Evolutionary conservation across 1,140 invertebrate genomes (phyloP), one percentile per base, ranked within the genome.

Genomic region (Hylyphantes graminicola): DNA sequence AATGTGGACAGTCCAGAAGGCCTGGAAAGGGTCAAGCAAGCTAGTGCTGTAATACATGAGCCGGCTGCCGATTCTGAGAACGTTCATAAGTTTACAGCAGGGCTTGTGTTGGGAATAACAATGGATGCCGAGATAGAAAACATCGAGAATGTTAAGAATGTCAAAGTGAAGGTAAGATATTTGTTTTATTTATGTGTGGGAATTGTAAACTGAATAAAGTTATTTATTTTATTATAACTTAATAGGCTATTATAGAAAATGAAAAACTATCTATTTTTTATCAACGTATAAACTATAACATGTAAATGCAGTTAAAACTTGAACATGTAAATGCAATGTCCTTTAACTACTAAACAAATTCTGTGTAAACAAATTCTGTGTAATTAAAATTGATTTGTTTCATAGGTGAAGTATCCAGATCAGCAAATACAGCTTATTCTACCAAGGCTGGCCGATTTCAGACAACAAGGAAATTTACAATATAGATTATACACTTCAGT

Each of bases 41-140:
- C 95, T 87, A 93, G 92, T 51, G 96, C 95, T 19, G 91, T 92
- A 1, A 96, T 99, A 72, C 91, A 95, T 72, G 96, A 98, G 88
- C 97, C 97, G 11, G 93, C 93, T 84, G 93, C 93, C 6, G 93
- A 95, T 87, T 92, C 93, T 17, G 97, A 99, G 89, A 94, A 93
- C 75, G 93, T 95, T 9, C 89, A 97, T n/a, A 97, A 97, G 89
- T 97, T 98, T 88, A 96, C 96, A 19, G 96, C 97, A 0, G 97
- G 97, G 0, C 92, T 98, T 0, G 93, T 98, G 48, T 92, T 96
- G 54, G 95, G 94, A 19, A 93, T 98, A 50, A 93, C 93, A 11
- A 91, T 98, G 57, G 95, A 97, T 87, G 96, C 95, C 0, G 95
- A 96, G 89, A 92, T 98, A 83, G 91, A 93, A 65, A 94, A 97